Conservation (phyloP, 2,113 vertebrate species). For the Phylloscopus trochilus region DNA sequence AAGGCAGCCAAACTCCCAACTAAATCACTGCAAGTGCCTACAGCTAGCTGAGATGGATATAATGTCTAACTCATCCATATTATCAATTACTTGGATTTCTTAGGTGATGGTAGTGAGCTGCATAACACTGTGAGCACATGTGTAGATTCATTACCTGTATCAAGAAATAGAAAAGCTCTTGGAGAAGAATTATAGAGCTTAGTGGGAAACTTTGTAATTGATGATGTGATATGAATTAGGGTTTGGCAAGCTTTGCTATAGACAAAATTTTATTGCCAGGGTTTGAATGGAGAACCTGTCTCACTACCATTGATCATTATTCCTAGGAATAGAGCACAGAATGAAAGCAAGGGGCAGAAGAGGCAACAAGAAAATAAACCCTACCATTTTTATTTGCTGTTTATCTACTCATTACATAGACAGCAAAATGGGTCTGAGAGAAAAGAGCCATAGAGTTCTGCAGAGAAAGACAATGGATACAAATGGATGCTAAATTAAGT, state of each 20-base stretch:
- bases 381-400: not conserved
- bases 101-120: not conserved
- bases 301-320: not conserved
- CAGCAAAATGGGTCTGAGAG: not conserved
- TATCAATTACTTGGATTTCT: not conserved
- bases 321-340: not conserved
- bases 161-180: not conserved
- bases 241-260: not conserved
- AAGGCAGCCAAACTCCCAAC: not conserved
- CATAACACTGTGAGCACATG: fast-evolving
- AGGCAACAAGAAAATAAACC: not conserved
- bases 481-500: not conserved
- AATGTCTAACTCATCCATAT: not conserved
- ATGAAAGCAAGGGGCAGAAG: not conserved
- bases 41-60: not conserved
- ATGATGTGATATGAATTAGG: not conserved
- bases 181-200: not conserved
- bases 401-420: not conserved
- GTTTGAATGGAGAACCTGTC: not conserved
- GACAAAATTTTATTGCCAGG: not conserved
- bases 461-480: not conserved
- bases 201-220: not conserved
- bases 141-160: not conserved
- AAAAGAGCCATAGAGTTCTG: not conserved
- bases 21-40: not conserved